Conservation (phyloP, 2,888 invertebrate species). For the Oligia latruncula region DNA sequence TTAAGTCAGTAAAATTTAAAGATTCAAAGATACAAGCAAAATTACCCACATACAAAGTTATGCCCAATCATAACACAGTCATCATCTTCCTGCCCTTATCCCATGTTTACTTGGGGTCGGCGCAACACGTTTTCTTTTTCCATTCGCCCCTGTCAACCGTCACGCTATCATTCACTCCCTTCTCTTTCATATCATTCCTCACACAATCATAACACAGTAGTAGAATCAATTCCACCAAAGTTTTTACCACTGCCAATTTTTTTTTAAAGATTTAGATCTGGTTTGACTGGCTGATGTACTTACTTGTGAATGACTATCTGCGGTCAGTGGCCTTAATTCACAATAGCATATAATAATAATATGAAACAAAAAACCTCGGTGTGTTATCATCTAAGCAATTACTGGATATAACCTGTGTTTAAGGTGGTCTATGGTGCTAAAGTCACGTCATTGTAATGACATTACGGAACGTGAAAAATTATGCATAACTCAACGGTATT, state of each 20-base stretch:
- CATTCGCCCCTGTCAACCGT: too few relatives aligned
- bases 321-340: conserved; percentile 60
- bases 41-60: not conserved
- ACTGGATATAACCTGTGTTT: conserved; percentile 48
- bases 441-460: conserved; percentile 73
- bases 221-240: conserved; percentile 19
- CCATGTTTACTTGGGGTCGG: too few relatives aligned
- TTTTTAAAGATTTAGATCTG: conserved; percentile 34
- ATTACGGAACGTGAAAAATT: conserved; percentile 71
- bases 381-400: conserved; percentile 47
- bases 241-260: conserved; percentile 29
- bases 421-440: conserved; percentile 45
- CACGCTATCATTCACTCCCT: too few relatives aligned
- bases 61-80: conserved; percentile 22
- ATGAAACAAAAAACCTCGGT: conserved; percentile 39
- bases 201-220: conserved; percentile 29
- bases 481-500: conserved; percentile 70
- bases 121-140: too few relatives aligned
- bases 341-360: conserved; percentile 40
- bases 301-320: conserved; percentile 48
- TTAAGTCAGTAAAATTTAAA: not conserved
- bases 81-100: too few relatives aligned
- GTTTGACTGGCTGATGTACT: conserved; percentile 45
- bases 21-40: conserved; percentile 3
- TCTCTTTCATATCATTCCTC: too few relatives aligned